These are phyloP conservation scores for Lytechinus pictus DNA, from an alignment of 35 echinoderm and acorn worm genomes.

Conservation along the genomic window DNA sequence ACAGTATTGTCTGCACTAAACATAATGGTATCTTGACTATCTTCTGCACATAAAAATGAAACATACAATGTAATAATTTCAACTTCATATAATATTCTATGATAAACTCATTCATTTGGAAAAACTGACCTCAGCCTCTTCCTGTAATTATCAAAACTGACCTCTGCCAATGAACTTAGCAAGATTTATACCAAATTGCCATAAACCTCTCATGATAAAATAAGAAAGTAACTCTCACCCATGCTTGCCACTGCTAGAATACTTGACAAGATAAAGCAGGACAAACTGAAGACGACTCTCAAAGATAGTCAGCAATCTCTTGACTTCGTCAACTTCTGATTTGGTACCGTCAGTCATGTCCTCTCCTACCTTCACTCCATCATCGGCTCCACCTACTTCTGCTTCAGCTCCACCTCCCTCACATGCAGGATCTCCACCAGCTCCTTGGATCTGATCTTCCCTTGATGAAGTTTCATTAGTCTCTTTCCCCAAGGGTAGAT, in stretches of 20 bases:
- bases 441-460: background rate
- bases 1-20: too few relatives aligned
- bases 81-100: too few relatives aligned
- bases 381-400: constrained; percentile 13
- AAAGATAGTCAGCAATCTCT: constrained; percentile 54
- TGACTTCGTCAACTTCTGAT: constrained; percentile 49
- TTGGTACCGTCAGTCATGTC: background rate
- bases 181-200: too few relatives aligned
- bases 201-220: too few relatives aligned
- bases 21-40: too few relatives aligned
- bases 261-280: constrained; percentile 61
- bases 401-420: background rate
- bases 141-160: too few relatives aligned
- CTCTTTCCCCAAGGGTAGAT: background rate
- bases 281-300: constrained; percentile 62
- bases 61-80: too few relatives aligned
- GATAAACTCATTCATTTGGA: too few relatives aligned
- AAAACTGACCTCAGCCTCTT: too few relatives aligned
- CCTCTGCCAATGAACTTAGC: too few relatives aligned
- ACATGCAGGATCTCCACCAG: background rate
- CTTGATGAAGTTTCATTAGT: background rate
- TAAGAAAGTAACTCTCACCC: constrained; percentile 28
- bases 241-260: constrained; percentile 53
- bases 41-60: too few relatives aligned
- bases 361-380: background rate